A percentile compares a stretch with the other conserved stretches of the same genome.
phyloP scores from a whole-genome alignment of 2,797 vertebrate species.

The Enteromius fasciolatus region DNA sequence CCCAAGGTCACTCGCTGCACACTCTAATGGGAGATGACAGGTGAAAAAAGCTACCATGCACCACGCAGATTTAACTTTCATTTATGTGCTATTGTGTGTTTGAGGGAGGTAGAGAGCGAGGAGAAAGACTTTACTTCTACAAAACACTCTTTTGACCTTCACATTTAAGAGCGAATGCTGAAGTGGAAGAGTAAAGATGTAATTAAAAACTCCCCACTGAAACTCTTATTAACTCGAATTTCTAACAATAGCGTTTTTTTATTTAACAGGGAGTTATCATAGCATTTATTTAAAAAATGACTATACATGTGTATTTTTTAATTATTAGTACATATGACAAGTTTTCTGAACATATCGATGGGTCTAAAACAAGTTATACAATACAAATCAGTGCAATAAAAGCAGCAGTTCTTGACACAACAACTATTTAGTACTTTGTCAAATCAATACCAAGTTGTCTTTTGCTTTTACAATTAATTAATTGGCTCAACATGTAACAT shows the following conservation, averaged over 20 bases:
- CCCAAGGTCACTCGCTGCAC: conserved; percentile 77
- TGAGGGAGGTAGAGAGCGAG: background rate
- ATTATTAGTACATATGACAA: background rate
- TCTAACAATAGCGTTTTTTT: conserved; percentile 35
- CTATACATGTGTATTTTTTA: background rate
- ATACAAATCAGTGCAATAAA: background rate
- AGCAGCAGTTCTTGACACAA: background rate
- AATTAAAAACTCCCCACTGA: conserved; percentile 24
- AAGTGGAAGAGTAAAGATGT: background rate
- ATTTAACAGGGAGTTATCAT: conserved; percentile 23
- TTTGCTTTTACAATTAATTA: background rate
- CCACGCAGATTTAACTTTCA: conserved; percentile 74
- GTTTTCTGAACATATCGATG: background rate
- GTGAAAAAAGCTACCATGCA: conserved; percentile 76
- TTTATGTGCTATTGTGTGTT: conserved; percentile 63
- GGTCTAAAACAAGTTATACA: background rate
- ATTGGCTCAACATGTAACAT: background rate
- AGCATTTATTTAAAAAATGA: background rate
- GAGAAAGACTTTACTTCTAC: conserved; percentile 21
- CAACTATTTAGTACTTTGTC: background rate
- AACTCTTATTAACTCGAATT: conserved; percentile 17
- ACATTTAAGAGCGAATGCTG: conserved; percentile 25
- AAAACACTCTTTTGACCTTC: conserved; percentile 42
- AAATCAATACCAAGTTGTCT: background rate
- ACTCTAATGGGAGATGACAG: conserved; percentile 83